Percentiles rank a stretch among this genome's conserved stretches.
Evolutionary conservation across 2,797 vertebrate species (phyloP).

Genomic region (Gila robusta): DNA sequence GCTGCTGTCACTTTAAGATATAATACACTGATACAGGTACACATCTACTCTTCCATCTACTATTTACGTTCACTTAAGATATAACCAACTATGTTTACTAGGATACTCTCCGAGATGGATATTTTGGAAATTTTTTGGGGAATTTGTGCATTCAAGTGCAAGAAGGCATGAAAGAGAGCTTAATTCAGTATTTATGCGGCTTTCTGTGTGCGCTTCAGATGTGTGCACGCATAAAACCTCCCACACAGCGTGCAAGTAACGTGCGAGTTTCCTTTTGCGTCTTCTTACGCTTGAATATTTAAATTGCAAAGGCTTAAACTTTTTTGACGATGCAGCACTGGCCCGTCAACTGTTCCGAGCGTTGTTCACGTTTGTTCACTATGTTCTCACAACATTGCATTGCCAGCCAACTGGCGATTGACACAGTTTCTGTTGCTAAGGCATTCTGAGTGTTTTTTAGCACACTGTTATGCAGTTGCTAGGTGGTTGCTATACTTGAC

Average conservation of each 20-base stretch:
- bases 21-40: not conserved
- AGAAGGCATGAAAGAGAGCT: not conserved
- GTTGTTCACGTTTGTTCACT: not conserved
- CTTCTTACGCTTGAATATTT: not conserved
- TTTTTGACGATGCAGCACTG: not conserved
- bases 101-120: not conserved
- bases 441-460: not conserved
- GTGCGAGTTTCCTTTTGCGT: not conserved
- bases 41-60: not conserved
- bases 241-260: accelerated
- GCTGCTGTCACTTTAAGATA: not conserved
- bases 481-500: not conserved
- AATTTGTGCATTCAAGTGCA: not conserved
- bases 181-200: not conserved
- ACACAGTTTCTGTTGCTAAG: not conserved
- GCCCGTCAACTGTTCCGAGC: not conserved
- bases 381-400: not conserved
- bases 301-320: not conserved
- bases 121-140: not conserved
- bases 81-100: not conserved
- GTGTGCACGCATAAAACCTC: not conserved
- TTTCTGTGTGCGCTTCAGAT: not conserved
- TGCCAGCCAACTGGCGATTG: not conserved
- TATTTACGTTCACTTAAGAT: not conserved
- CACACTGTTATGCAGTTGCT: not conserved